Base-by-base conservation (phyloP, 1,140 invertebrate species). In the Drosophila pectinifera region DNA sequence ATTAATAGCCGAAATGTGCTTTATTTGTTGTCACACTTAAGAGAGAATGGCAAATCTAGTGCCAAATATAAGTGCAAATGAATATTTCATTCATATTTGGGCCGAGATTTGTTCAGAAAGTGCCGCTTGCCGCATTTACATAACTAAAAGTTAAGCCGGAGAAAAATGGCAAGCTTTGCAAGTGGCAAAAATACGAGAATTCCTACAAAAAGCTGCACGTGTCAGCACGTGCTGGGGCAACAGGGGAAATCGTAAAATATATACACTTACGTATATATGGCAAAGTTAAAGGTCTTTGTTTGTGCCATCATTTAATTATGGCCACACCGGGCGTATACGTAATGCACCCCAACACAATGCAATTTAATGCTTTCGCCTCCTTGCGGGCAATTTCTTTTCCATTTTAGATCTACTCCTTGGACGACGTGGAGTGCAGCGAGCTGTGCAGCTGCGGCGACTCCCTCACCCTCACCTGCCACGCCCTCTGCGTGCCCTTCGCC, bases 391-490 rank as follows among this genome's bases (percentile, higher is more conserved):
- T 46, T 67, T 5, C 28, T 31, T 34, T 31, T 14, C 18, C 65
- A 8, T 72, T 78, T 36, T 93, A 98, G 97, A 94, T 98, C 58
- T 97, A 97, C 93, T 95, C 96, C 34, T 95, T 97, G 82, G 96
- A 97, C 75, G 96, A 97, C 84, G 95, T 96, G 24, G 95, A 96
- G 86, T 97, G 96, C 89, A 96, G 96, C 36, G 96, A 97, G 92
- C 93, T 97, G 53, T 97, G 96, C 92, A 95, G 96, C 70, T 97
- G 96, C 90, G 94, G 95, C 84, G 94, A 95, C 49, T 95, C 95
- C 3, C 94, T 96, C 79, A 95, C 95, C 73, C 94, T 97, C 57
- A 94, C 95, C 51, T 98, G 97, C 92, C 96, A 96, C 91, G 96
- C 96, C 77, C 95, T 97, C 63, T 98, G 97, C 92, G 96, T 97